Conservation (phyloP, 2,797 vertebrate genomes). For the Labeo calbasu region DNA sequence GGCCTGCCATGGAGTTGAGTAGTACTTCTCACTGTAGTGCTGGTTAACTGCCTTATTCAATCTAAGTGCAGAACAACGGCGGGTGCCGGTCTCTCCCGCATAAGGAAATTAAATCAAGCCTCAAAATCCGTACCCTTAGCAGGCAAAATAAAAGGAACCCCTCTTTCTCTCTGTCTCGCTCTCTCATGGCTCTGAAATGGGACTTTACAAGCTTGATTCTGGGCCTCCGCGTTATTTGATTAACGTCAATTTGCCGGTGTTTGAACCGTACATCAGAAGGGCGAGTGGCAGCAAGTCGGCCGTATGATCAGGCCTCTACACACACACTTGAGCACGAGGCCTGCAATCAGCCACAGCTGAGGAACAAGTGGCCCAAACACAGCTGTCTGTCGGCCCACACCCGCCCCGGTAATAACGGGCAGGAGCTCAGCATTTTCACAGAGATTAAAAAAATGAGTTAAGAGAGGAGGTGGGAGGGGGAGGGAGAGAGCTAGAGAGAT, state of each 20-base stretch:
- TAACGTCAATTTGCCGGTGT: slow-evolving; percentile 82
- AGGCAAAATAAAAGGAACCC: slow-evolving; percentile 37
- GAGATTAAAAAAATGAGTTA: slow-evolving; percentile 70
- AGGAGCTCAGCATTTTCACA: slow-evolving; percentile 38
- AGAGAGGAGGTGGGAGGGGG: slow-evolving; percentile 66
- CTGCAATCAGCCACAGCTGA: slow-evolving; percentile 82
- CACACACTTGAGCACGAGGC: slow-evolving; percentile 83
- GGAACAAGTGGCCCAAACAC: slow-evolving; percentile 83
- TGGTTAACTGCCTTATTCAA: slow-evolving; percentile 83
- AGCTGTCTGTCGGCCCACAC: slow-evolving; percentile 78
- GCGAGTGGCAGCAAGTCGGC: slow-evolving; percentile 58
- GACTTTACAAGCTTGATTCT: slow-evolving; percentile 82
- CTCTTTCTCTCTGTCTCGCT: slow-evolving; percentile 8
- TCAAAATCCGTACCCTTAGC: slow-evolving; percentile 76
- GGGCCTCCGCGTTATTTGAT: slow-evolving; percentile 81
- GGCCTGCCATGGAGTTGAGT: slow-evolving; percentile 71
- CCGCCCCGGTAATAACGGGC: slow-evolving; percentile 46
- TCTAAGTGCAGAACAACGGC: slow-evolving; percentile 80
- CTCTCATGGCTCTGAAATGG: slow-evolving; percentile 59
- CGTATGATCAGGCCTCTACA: slow-evolving; percentile 82
- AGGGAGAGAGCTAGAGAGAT: slow-evolving; percentile 54
- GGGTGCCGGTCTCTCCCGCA: slow-evolving; percentile 72
- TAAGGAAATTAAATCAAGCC: slow-evolving; percentile 84
- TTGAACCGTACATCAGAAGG: slow-evolving; percentile 69
- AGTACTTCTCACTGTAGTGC: slow-evolving; percentile 82